phyloP scores from a whole-genome alignment of 35 echinoderm and acorn worm species.

The Heliocidaris erythrogramma region DNA sequence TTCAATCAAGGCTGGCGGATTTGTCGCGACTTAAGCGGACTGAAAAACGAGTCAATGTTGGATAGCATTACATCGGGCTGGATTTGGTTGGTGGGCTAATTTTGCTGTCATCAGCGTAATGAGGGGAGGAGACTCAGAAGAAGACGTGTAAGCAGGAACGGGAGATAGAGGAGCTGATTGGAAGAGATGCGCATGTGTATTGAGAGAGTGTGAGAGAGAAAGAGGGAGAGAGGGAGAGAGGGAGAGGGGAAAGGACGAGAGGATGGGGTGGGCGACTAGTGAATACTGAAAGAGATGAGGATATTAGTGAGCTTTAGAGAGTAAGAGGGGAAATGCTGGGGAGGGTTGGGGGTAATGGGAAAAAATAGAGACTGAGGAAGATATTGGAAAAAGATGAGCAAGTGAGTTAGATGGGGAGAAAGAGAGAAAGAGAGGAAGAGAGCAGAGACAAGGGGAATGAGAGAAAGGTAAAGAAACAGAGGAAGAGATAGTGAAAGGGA shows the following conservation, averaged over 20 bases:
- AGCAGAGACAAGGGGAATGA: too few relatives aligned
- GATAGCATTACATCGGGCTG: slow-evolving; percentile 23
- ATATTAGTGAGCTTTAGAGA: too few relatives aligned
- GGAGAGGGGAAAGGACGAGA: not conserved
- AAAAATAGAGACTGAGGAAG: too few relatives aligned
- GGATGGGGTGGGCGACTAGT: not conserved
- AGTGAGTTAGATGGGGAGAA: too few relatives aligned
- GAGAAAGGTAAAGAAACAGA: too few relatives aligned
- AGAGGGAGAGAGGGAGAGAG: not conserved
- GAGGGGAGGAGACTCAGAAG: not conserved
- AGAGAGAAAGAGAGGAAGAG: too few relatives aligned
- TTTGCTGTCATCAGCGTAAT: slow-evolving; percentile 8
- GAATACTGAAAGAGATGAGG: too few relatives aligned
- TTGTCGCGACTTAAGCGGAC: slow-evolving; percentile 23
- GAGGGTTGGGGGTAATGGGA: too few relatives aligned
- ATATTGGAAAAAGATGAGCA: too few relatives aligned
- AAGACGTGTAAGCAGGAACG: not conserved
- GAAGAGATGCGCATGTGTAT: not conserved
- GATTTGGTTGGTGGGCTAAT: slow-evolving; percentile 14
- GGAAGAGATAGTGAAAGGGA: too few relatives aligned
- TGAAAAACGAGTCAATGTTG: slow-evolving; percentile 32
- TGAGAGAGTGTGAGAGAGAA: not conserved
- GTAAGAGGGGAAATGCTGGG: too few relatives aligned
- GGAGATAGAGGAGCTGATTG: not conserved
- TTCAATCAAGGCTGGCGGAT: slow-evolving; percentile 43